Conservation (phyloP, 2,113 vertebrate genomes). For the pig (Sus scrofa) region T2T-Sscrofa CM000821.6:78152001-78152500, state of each 20-base stretch:
- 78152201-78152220: background rate
- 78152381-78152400: background rate
- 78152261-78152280: background rate
- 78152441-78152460: background rate
- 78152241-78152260: background rate
- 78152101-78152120: background rate
- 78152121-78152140: background rate
- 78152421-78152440: background rate
- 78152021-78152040: background rate
- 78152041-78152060: background rate
- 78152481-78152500: background rate
- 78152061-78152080: background rate
- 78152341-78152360: background rate
- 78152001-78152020: background rate
- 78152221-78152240: background rate
- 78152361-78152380: background rate
- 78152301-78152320: background rate
- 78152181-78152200: background rate
- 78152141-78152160: too few species aligned
- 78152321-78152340: background rate
- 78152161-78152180: background rate
- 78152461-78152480: background rate
- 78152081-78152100: background rate
- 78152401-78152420: background rate
- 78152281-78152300: background rate